These are phyloP conservation scores for Martes flavigula DNA, from an alignment of 2,797 vertebrate species.

Conservation along the genomic window DNA sequence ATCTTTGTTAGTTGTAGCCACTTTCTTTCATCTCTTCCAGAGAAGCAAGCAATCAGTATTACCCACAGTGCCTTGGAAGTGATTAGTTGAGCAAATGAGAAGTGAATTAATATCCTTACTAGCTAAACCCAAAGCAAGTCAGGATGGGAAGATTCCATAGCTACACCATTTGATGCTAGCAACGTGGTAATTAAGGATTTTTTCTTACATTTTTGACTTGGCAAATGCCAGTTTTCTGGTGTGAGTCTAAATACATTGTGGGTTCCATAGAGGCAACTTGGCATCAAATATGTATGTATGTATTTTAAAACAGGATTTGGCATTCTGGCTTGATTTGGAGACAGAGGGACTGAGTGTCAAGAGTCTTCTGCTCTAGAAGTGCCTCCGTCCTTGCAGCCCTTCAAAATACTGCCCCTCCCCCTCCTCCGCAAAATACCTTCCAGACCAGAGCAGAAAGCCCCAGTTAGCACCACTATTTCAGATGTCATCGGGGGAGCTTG, in stretches of 20 bases:
- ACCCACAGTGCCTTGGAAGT: background rate
- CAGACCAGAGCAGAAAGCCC: background rate
- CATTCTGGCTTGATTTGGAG: background rate
- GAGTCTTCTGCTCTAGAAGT: background rate
- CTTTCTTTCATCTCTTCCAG: background rate
- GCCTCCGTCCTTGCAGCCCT: background rate
- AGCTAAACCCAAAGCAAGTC: background rate
- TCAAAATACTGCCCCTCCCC: background rate
- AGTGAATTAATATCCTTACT: background rate
- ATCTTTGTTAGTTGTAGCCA: background rate
- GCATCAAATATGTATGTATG: background rate
- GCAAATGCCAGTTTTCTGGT: background rate
- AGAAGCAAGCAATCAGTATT: background rate
- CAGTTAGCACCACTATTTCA: slow-evolving; percentile 34
- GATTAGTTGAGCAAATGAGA: slow-evolving; percentile 37
- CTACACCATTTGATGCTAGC: background rate
- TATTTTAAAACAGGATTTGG: background rate
- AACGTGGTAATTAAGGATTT: background rate
- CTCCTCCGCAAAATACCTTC: background rate
- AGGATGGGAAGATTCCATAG: background rate
- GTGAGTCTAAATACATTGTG: background rate
- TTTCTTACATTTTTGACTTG: slow-evolving; percentile 3
- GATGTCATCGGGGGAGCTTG: background rate
- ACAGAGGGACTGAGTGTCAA: background rate
- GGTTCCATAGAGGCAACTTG: background rate